phyloP scores from a whole-genome alignment of 2,113 vertebrate genomes.

The Accipiter virgatus region DNA sequence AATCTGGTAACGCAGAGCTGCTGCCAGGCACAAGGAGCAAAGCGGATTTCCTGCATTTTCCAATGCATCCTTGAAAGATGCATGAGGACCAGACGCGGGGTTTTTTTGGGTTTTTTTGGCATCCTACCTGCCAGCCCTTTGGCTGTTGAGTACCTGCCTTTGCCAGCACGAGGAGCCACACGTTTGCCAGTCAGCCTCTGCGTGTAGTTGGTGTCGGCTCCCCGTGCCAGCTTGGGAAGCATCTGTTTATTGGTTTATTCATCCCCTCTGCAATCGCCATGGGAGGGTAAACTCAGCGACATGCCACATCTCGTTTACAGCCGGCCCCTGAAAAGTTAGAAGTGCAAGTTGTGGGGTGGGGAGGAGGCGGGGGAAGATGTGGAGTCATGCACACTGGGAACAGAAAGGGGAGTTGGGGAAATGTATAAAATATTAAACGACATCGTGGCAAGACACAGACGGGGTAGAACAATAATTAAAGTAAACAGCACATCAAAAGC shows the following conservation, averaged over 20 bases:
- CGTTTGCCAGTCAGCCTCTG: background rate
- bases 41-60: background rate
- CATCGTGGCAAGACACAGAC: conserved; percentile 64
- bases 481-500: conserved; percentile 76
- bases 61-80: background rate
- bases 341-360: conserved; percentile 29
- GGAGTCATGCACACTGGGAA: background rate
- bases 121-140: background rate
- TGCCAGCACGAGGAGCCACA: background rate
- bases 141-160: background rate
- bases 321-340: conserved; percentile 57
- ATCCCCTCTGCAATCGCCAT: conserved; percentile 28
- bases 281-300: conserved; percentile 34
- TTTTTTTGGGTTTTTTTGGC: no score
- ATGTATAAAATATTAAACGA: conserved; percentile 71
- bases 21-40: background rate
- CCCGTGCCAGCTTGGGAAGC: conserved; percentile 45
- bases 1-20: background rate
- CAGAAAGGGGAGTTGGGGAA: conserved; percentile 16
- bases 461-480: conserved; percentile 72
- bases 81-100: background rate
- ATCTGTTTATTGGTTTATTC: conserved; percentile 69
- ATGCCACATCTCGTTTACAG: conserved; percentile 66
- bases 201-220: background rate
- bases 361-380: background rate